Base-by-base conservation (phyloP, 2,888 invertebrate species). In the Hetaerina titia region DNA sequence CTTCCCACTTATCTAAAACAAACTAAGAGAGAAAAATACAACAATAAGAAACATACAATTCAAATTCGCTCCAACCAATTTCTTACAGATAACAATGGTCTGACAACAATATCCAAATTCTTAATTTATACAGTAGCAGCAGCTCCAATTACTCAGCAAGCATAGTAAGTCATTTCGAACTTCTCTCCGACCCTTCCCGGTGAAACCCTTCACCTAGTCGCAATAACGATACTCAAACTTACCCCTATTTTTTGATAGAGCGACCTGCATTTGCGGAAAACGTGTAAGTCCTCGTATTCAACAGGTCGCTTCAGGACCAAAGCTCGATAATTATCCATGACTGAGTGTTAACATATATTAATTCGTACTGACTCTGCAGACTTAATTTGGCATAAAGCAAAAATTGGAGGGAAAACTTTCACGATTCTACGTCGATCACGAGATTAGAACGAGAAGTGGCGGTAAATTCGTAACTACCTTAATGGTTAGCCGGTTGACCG, bases 331-430 rank as follows among this genome's bases (percentile, higher is more conserved):
- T 13, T 25, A 13, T 31, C 25, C 81, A 81, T 81, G 25, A 81
- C 15, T 9, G 4, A 81, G 15, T 13, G 13, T 15, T n/a, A 13
- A 81, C 81, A 81, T 13, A 31, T 7, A 69, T 4, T 31, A 25
- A 81, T 13, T 8, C 0, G 25, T 81, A 31, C 11, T 8, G 31
- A 31, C 2, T 11, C 25, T 15, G 81, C 4, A 31, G 81, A n/a
- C 13, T 81, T 31, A 31, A 81, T 81, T 31, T 15, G 31, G 0
- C 81, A n/a, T 31, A 31, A 81, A 81, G 81, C 81, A 22, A 81
- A 81, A 81, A 31, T 7, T 81, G 81, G 81, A 81, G 81, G 81
- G 81, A 81, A 69, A 81, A 81, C 69, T n/a, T n/a, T 9, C 31
- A 13, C 31, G 45, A 45, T 45, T 45, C 4, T 45, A 45, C 45